Conservation (phyloP, 2,113 vertebrate species). For the Pseudorhombus dupliciocellatus region DNA sequence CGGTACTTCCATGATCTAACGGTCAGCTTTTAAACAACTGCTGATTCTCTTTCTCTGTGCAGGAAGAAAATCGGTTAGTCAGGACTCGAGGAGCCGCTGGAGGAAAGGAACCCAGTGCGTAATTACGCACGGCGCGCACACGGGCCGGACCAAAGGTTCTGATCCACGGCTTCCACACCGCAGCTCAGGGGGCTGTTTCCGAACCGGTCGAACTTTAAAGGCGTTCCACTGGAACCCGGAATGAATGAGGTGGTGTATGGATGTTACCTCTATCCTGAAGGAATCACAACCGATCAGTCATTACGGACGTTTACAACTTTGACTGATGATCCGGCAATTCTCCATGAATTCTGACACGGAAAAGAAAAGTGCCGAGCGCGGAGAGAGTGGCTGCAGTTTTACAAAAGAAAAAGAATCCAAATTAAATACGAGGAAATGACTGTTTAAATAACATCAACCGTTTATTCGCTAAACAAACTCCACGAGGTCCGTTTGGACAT, state of each 20-base stretch:
- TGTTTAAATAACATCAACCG: background rate
- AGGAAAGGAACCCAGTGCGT: slow-evolving; percentile 5
- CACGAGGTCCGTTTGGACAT: no score
- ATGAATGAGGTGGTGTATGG: background rate
- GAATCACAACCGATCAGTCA: no score
- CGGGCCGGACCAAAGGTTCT: background rate
- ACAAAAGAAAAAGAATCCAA: background rate
- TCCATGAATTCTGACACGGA: background rate
- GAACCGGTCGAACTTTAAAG: no score
- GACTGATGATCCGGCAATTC: background rate
- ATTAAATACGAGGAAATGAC: background rate
- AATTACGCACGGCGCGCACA: slow-evolving; percentile 37
- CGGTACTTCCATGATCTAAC: background rate
- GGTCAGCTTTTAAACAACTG: background rate
- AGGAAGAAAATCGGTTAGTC: no score
- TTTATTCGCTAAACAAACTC: no score
- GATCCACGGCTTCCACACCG: background rate
- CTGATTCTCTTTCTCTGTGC: no score
- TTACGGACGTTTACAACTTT: background rate
- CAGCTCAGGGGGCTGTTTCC: background rate
- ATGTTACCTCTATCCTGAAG: background rate
- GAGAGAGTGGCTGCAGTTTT: background rate
- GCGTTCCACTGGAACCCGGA: background rate
- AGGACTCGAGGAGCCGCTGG: background rate
- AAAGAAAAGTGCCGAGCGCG: background rate